Evolutionary conservation across 2,797 vertebrate genomes (phyloP).

Genomic region (Syndactyla subalaris): DNA sequence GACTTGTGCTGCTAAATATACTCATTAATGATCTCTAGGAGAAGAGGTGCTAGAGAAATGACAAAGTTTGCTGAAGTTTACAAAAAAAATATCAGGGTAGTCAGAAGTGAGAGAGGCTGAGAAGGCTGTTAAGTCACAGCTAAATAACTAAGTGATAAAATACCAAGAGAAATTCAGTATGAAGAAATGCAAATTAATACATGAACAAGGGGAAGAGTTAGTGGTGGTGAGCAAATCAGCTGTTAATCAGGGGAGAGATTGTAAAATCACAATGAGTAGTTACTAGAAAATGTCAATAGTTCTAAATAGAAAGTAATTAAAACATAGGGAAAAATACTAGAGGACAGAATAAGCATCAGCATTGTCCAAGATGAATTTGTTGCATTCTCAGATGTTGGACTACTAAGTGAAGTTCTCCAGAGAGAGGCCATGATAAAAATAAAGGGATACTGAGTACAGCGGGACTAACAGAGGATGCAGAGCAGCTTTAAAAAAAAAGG

Average conservation of each 20-base stretch:
- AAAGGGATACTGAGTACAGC: not conserved
- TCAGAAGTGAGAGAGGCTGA: not conserved
- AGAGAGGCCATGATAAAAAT: not conserved
- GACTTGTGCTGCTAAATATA: not conserved
- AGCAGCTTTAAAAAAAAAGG: not conserved
- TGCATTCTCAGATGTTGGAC: not conserved
- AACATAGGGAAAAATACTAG: not conserved
- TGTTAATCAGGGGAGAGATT: not conserved
- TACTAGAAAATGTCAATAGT: not conserved
- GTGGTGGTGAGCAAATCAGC: not conserved
- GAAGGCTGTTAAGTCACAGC: not conserved
- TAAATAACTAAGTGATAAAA: not conserved
- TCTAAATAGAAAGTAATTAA: not conserved
- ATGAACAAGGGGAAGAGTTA: rapidly evolving
- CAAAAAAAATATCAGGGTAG: not conserved
- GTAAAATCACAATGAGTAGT: not conserved
- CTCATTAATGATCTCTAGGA: not conserved
- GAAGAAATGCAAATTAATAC: not conserved
- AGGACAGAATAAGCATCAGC: not conserved
- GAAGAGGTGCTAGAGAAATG: not conserved
- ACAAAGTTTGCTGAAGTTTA: not conserved
- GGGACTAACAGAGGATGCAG: not conserved
- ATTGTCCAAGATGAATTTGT: not conserved
- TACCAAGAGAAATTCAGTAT: not conserved
- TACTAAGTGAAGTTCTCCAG: not conserved